A percentile compares a stretch with the other conserved stretches of the same genome.
Conservation (phyloP, 30 jellyfish, hydroid and myxozoan species). For the Pelagia noctiluca region DNA sequence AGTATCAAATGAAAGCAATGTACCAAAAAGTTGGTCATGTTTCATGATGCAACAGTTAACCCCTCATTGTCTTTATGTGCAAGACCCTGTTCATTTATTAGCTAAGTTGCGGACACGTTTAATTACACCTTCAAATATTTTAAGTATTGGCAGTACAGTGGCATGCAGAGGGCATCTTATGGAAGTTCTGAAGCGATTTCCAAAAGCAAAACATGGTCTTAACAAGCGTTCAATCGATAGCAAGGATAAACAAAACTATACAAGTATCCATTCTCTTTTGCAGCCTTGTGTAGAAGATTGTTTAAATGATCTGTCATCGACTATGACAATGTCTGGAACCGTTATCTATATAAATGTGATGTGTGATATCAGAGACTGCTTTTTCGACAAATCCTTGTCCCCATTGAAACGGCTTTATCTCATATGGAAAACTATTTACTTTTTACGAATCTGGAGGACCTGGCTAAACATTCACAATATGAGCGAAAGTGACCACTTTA, state of each 20-base stretch:
- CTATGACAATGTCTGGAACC: not conserved
- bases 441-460: not conserved
- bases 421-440: not conserved
- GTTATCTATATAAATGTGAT: not conserved
- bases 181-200: conserved; percentile 33
- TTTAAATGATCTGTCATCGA: not conserved
- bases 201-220: conserved; percentile 26
- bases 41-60: conserved; percentile 31
- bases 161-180: not conserved
- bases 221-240: conserved; percentile 6
- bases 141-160: not conserved
- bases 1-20: conserved; percentile 17
- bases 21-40: conserved; percentile 10
- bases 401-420: not conserved
- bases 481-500: too few species aligned
- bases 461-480: too few species aligned
- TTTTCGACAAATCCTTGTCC: not conserved
- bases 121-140: not conserved
- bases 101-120: not conserved
- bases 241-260: not conserved
- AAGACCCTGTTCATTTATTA: not conserved
- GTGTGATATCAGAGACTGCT: conserved; percentile 1
- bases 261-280: not conserved
- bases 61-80: not conserved
- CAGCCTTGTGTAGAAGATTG: not conserved